Percentiles rank a stretch among this genome's conserved stretches.
Evolutionary conservation across 2,113 vertebrate species (phyloP).

Genomic region (Podarcis raffonei): DNA sequence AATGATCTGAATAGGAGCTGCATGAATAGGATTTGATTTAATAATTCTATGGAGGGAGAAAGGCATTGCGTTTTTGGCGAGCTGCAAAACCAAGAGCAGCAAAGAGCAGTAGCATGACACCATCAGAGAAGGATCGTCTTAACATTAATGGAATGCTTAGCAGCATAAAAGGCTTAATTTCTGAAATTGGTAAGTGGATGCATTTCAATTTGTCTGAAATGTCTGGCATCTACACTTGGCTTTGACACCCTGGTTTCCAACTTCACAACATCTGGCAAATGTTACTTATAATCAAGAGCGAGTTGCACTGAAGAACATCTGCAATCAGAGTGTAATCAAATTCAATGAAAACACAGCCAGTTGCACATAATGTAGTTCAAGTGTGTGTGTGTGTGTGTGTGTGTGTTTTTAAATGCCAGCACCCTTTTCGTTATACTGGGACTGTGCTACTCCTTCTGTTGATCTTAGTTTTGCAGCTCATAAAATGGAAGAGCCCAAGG

Average conservation of each 20-base stretch:
- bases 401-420: not conserved
- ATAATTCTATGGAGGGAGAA: slow-evolving; percentile 4
- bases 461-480: not conserved
- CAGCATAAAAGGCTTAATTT: slow-evolving; percentile 35
- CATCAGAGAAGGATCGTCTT: slow-evolving; percentile 12
- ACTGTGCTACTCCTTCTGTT: not conserved
- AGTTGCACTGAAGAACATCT: slow-evolving; percentile 27
- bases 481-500: not conserved
- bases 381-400: not conserved
- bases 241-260: slow-evolving; percentile 11
- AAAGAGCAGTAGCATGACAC: not conserved
- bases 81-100: not conserved
- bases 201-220: slow-evolving; percentile 32
- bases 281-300: slow-evolving; percentile 28
- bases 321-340: slow-evolving; percentile 29
- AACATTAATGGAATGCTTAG: slow-evolving; percentile 29
- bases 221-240: slow-evolving; percentile 9
- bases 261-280: slow-evolving; percentile 38
- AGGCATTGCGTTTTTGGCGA: not conserved
- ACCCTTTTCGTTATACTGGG: not conserved
- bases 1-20: slow-evolving; percentile 3
- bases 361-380: slow-evolving; percentile 22
- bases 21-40: slow-evolving; percentile 35
- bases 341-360: slow-evolving; percentile 28
- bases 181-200: slow-evolving; percentile 32